A percentile compares a stretch with the other conserved stretches of the same genome.
Conservation (phyloP, 2,797 vertebrate genomes). For the Sternotherus odoratus region DNA sequence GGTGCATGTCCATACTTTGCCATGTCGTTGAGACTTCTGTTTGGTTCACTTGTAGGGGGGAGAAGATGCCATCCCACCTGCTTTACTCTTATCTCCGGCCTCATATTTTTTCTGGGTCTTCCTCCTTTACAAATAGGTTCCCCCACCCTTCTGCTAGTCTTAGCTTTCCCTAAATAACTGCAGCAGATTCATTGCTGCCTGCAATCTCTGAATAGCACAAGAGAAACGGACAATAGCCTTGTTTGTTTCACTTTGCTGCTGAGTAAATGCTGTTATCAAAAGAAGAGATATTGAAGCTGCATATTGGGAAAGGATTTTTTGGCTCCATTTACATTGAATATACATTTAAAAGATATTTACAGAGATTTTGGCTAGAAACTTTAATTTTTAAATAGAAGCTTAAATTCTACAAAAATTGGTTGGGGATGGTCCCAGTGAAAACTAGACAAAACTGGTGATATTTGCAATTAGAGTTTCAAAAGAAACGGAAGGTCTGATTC, state of each 20-base stretch:
- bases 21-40: neutral
- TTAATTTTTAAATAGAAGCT: neutral
- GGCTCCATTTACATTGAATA: neutral
- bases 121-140: neutral
- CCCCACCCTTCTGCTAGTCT: neutral
- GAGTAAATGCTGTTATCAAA: neutral
- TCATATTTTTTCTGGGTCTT: neutral
- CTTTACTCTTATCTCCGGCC: neutral
- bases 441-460: too few species aligned
- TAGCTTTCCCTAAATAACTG: neutral
- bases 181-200: neutral
- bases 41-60: neutral
- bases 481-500: too few species aligned
- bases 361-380: neutral
- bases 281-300: neutral
- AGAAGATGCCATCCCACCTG: neutral
- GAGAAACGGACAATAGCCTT: neutral
- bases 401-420: neutral
- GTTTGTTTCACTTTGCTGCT: neutral
- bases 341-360: neutral
- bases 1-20: neutral
- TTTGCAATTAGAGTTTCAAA: too few species aligned
- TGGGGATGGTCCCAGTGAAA: neutral
- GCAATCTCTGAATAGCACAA: neutral
- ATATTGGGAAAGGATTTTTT: neutral